Evolutionary conservation across 1,140 invertebrate genomes (phyloP), one percentile per base, ranked within the genome.

Genomic region (Oedothorax gibbosus): DNA sequence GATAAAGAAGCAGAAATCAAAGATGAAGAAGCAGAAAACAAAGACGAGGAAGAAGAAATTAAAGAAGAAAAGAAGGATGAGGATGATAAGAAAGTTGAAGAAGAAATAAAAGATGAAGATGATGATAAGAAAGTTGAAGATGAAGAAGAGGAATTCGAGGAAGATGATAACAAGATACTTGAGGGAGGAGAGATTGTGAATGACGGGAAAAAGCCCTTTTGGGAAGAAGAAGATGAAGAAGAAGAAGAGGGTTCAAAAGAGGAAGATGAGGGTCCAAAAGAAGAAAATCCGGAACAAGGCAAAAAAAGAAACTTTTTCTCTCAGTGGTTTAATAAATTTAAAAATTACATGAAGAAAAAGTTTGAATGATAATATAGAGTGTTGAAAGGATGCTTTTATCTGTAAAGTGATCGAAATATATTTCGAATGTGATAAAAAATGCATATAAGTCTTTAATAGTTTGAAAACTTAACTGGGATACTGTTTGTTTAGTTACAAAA

Each of bases 321-420:
- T 50, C 49, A 69, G 11, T 73, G 71, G 71, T 54, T 49, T 6
- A 49, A 73, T n/a, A 73, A 53, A 56, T 50, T 73, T 3, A 73
- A 54, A 62, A 62, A 62, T 62, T 62, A 62, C 18, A 2, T 15
- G 3, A 62, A 62, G 57, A 62, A 62, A 62, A 15, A 15, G 12
- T 18, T 35, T 35, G 35, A 35, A 2, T 35, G 35, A 35, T 35
- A 65, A 65, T 3, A 20, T 10, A 14, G 7, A 10, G 18, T 35
- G 35, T 35, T 35, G 35, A 35, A 35, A 35, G 35, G 5, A 2
- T 35, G 35, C 35, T 35, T 35, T 35, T 35, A 5, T 35, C 1
- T 62, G 57, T 12, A 62, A 62, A 62, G 18, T 6, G 18, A 62
- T 62, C 6, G 57, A 62, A 62, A 62, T 12, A 62, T 18, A 3